A percentile compares a stretch with the other conserved stretches of the same genome.
Conservation (phyloP, 2,113 vertebrate species). For the Setophaga coronata region DNA sequence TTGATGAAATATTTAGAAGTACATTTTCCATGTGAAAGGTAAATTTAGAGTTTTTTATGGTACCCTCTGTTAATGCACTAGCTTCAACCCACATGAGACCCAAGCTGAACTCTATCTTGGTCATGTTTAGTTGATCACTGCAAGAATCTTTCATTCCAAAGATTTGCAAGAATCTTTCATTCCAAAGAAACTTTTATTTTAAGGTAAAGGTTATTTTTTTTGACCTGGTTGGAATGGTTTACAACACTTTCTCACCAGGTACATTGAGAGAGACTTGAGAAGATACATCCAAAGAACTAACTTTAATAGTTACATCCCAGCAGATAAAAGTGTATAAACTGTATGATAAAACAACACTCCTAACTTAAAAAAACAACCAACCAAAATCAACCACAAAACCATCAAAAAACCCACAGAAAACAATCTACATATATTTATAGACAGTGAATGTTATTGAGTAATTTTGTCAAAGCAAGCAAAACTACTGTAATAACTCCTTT, state of each 20-base stretch:
- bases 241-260: neutral
- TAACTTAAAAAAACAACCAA: neutral
- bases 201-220: neutral
- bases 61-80: neutral
- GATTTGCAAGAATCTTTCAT: neutral
- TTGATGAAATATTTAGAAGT: constrained; percentile 53
- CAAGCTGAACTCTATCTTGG: neutral
- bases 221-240: neutral
- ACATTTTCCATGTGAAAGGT: constrained; percentile 21
- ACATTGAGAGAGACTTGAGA: neutral
- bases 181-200: neutral
- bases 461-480: neutral
- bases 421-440: neutral
- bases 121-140: neutral
- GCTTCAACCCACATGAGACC: neutral
- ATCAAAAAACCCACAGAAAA: neutral
- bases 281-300: neutral
- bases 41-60: constrained; percentile 18
- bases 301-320: neutral
- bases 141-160: neutral
- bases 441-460: neutral
- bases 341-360: neutral
- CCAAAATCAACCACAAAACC: neutral
- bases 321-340: neutral
- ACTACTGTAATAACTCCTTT: neutral